Evolutionary conservation across 2,888 invertebrate genomes (phyloP), one percentile per base, ranked within the genome.

Genomic region (Aplocera efformata): DNA sequence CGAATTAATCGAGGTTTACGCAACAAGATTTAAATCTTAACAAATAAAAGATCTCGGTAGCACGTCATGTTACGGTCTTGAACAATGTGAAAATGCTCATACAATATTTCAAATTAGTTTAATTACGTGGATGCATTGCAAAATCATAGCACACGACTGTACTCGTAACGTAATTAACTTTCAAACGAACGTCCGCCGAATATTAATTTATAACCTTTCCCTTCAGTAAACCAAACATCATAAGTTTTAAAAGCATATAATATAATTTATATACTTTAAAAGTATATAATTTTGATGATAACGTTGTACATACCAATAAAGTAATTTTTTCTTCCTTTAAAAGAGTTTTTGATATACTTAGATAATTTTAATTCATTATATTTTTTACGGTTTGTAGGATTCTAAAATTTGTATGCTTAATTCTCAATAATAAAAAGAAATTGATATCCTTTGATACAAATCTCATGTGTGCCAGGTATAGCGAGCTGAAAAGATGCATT

Each of bases 41-140:
- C 42, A 40, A 53, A 56, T 47, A 50, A 39, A 41, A 27, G n/a
- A n/a, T n/a, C n/a, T n/a, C n/a, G n/a, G n/a, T n/a, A n/a, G 31
- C 62, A 74, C 77, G 74, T 72, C 73, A 61, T 60, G 67, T 76
- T 66, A 74, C 76, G 72, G 72, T 75, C 67, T 62, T 60, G 55
- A 67, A 66, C 69, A 60, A 67, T 62, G 62, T 66, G 71, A 67
- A 77, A 77, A 76, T 79, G 75, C 53, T 59, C 53, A 63, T 61
- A 53, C 60, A 69, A 71, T 71, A 60, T n/a, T n/a, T n/a, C n/a
- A n/a, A n/a, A 60, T 63, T 61, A 65, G 24, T 63, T 63, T 68
- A 63, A 60, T 64, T 65, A 63, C 63, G 47, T 46, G 32, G 31
- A 26, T 35, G 46, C 35, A 37, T 50, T 51, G 47, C 50, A 38